phyloP scores from a whole-genome alignment of 2,888 invertebrate genomes.

The Philaethria dido region DNA sequence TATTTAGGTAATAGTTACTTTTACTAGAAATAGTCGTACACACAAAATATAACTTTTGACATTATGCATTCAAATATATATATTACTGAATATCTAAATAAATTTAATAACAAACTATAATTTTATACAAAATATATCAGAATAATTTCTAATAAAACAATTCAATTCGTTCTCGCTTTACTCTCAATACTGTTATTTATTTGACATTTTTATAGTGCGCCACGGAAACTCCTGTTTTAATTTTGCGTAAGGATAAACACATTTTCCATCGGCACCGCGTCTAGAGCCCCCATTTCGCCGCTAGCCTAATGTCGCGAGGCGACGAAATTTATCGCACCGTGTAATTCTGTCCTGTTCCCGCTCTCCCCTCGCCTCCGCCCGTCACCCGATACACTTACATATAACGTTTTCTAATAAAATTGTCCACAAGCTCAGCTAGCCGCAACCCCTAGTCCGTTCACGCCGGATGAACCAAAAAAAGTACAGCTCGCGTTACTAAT shows the following conservation, averaged over 20 bases:
- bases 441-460: conserved; percentile 75
- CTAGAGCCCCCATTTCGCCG: conserved; percentile 63
- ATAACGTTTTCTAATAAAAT: conserved; percentile 84
- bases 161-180: conserved; percentile 19
- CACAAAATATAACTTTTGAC: too few species aligned
- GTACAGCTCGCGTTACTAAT: conserved; percentile 83
- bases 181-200: conserved; percentile 36
- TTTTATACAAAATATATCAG: not conserved
- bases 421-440: conserved; percentile 77
- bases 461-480: conserved; percentile 83
- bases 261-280: conserved; percentile 55
- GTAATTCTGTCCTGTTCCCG: conserved; percentile 73
- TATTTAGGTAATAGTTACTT: not conserved
- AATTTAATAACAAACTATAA: not conserved
- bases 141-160: conserved; percentile 9
- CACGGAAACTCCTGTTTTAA: conserved; percentile 79
- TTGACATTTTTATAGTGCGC: conserved; percentile 72
- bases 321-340: conserved; percentile 81
- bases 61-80: not conserved
- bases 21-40: not conserved
- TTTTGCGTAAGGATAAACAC: conserved; percentile 74
- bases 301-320: conserved; percentile 74
- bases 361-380: conserved; percentile 59
- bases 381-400: conserved; percentile 75
- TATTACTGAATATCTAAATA: not conserved